Base-by-base conservation (phyloP, 2,888 invertebrate species). In the Stomorhina lunata region DNA sequence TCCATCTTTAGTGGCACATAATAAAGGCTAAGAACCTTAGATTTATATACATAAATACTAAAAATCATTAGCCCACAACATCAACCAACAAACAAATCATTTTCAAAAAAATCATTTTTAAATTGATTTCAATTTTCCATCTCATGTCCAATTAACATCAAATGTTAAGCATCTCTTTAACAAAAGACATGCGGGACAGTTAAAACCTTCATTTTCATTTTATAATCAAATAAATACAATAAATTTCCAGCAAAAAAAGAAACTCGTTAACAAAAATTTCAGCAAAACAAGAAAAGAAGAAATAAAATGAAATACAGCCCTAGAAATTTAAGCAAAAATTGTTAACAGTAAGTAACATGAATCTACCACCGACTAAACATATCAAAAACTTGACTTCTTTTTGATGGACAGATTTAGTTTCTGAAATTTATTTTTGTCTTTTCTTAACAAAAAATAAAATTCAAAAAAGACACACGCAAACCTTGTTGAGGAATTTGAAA, bases 81-180 rank as follows among this genome's bases (percentile, higher is more conserved):
- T 12, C 10, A 37, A 37, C 27, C n/a, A 29, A 63, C n/a, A 6
- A 12, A 25, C 15, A 27, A 37, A 63, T n/a, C n/a, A 69, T 6
- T 7, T 5, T 10, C 37, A 61, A 22, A 59, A 10, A 63, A 37
- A 10, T 43, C 9, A 45, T 3, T 66, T 66, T 63, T 43, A 79
- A 81, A 71, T 79, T 75, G 78, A 78, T 75, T 84, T 81, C 20
- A 79, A 79, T 81, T 78, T 79, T 72, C 76, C 65, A 72, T 75
- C 76, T 84, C 81, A 63, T 63, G 84, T 81, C 84, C 84, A 84
- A 84, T 84, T 84, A 84, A 81, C 84, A 76, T 84, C 84, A 84
- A 32, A 76, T 71, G 79, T 66, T 79, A 78, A 71, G 59, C 75
- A 76, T 66, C 57, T 79, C 69, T 71, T 76, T 73, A 72, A 59